These are phyloP conservation scores for Drosophila simulans DNA, from an alignment of 1,140 invertebrate species.

Conservation along the genomic window DNA sequence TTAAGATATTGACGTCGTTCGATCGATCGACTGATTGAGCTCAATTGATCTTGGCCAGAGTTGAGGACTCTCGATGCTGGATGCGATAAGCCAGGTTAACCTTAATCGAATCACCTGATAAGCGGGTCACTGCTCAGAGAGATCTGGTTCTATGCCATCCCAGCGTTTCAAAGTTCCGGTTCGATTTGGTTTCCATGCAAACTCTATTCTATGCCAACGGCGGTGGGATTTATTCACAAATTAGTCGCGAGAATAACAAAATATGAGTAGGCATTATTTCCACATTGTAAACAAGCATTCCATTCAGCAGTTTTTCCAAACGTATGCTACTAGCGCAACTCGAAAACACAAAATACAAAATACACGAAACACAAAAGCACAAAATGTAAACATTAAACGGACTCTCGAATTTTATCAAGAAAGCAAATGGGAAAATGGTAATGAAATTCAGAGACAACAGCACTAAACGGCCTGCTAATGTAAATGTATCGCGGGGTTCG, in stretches of 20 bases:
- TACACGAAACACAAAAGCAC: background rate
- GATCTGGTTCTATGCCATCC: conserved; percentile 53
- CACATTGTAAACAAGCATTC: conserved; percentile 7
- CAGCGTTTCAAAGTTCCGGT: conserved; percentile 28
- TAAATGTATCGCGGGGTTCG: conserved; percentile 55
- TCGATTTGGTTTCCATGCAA: conserved; percentile 12
- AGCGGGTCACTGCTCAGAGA: conserved; percentile 54
- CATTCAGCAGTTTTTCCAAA: conserved; percentile 25
- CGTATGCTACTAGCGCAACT: conserved; percentile 23
- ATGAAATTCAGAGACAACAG: conserved; percentile 47
- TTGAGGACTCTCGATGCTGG: conserved; percentile 59
- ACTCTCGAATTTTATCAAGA: conserved; percentile 27
- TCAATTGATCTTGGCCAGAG: conserved; percentile 61
- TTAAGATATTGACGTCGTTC: conserved; percentile 58
- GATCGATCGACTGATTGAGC: conserved; percentile 47
- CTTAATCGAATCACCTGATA: conserved; percentile 51
- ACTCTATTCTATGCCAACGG: conserved; percentile 4
- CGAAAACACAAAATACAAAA: conserved; percentile 1
- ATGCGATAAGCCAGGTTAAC: conserved; percentile 73
- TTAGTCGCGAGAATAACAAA: background rate
- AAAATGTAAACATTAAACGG: conserved; percentile 45
- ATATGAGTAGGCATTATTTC: conserved; percentile 26
- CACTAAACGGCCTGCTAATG: conserved; percentile 37
- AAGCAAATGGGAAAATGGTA: conserved; percentile 36
- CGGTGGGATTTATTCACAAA: conserved; percentile 17